A percentile compares a stretch with the other conserved stretches of the same genome.
These are phyloP conservation scores for Dermochelys coriacea DNA, from an alignment of 2,797 vertebrate genomes.

Conservation along the genomic window DNA sequence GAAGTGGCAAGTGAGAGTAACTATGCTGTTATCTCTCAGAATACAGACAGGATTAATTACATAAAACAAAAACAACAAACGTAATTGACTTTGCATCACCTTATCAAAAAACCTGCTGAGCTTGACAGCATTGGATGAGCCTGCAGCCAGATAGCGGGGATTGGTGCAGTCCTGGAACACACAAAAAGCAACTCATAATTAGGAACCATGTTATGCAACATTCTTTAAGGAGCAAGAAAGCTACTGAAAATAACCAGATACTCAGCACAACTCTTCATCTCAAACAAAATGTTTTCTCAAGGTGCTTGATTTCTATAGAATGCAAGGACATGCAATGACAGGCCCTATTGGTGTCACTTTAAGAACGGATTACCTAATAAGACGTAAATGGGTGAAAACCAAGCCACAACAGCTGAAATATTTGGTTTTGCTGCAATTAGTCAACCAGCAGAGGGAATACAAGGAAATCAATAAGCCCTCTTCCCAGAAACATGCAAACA, in stretches of 20 bases:
- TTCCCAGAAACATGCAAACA: background rate
- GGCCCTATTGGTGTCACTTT: background rate
- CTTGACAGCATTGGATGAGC: constrained; percentile 98
- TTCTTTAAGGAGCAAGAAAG: background rate
- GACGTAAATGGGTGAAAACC: background rate
- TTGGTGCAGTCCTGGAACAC: constrained; percentile 93
- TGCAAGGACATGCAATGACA: background rate
- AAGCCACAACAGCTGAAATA: background rate
- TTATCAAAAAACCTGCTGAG: constrained; percentile 99
- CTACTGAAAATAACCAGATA: background rate
- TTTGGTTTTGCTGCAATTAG: background rate
- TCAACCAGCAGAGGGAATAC: background rate
- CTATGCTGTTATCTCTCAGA: background rate
- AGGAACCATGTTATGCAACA: background rate
- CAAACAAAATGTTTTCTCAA: background rate
- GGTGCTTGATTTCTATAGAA: background rate
- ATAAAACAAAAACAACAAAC: background rate
- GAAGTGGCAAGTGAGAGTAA: background rate
- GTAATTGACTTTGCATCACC: constrained; percentile 78
- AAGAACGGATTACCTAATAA: background rate
- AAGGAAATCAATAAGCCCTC: background rate
- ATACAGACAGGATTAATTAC: background rate
- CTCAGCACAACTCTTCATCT: background rate
- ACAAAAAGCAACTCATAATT: constrained; percentile 10
- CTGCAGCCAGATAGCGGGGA: constrained; percentile 94